Conservation (phyloP, 2,888 invertebrate species). For the Chromoteleia sp. region DNA sequence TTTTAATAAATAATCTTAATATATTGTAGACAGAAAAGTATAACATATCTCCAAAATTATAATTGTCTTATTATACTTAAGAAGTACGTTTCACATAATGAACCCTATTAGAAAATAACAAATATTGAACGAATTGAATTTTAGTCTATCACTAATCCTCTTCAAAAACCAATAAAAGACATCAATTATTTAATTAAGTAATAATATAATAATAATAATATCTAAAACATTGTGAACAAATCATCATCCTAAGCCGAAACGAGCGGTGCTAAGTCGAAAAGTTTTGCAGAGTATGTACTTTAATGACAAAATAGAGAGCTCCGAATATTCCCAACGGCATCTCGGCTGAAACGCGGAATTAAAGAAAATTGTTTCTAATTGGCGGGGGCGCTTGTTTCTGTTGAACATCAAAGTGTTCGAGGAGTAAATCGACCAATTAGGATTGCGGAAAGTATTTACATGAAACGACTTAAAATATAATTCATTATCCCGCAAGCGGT, state of each 20-base stretch:
- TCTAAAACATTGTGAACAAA: slow-evolving; percentile 12
- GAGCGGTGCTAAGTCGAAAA: slow-evolving; percentile 33
- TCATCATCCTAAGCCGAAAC: slow-evolving; percentile 14
- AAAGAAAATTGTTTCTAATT: slow-evolving; percentile 61
- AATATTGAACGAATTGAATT: background rate
- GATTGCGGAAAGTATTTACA: slow-evolving; percentile 40
- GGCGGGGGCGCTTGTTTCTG: slow-evolving; percentile 28
- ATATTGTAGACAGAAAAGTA: no score
- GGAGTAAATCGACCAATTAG: slow-evolving; percentile 29
- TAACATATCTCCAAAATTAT: no score
- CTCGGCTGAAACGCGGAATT: slow-evolving; percentile 33
- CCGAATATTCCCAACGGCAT: slow-evolving; percentile 32
- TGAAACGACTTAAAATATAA: slow-evolving; percentile 53
- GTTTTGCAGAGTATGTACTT: slow-evolving; percentile 27
- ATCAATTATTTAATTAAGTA: background rate
- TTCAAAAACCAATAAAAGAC: background rate
- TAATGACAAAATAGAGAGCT: slow-evolving; percentile 34
- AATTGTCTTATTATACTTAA: no score
- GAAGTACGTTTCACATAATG: no score
- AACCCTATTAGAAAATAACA: no score
- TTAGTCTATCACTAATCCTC: no score
- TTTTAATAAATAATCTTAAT: no score
- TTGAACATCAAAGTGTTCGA: slow-evolving; percentile 53
- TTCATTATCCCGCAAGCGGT: slow-evolving; percentile 55
- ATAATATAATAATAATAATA: slow-evolving; percentile 23